Conservation (phyloP, 2,888 invertebrate species). For the Julus scandinavius region DNA sequence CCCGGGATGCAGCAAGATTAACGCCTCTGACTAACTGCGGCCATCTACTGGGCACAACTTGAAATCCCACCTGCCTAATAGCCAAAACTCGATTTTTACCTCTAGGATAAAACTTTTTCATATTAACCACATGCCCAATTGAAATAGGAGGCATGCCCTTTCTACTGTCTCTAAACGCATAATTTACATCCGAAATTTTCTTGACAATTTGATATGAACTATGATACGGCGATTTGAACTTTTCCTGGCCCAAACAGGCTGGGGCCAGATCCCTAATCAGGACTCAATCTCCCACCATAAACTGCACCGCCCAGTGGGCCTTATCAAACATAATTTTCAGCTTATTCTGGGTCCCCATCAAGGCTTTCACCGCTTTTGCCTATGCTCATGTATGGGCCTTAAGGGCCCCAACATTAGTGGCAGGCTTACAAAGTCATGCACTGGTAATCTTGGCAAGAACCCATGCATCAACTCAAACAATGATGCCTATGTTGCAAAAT, state of each 20-base stretch:
- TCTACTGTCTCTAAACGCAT: not conserved
- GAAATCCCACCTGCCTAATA: too few species aligned
- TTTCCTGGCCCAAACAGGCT: not conserved
- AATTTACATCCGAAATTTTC: not conserved
- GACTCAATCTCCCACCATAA: not conserved
- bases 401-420: too few species aligned
- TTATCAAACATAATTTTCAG: not conserved
- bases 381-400: too few species aligned
- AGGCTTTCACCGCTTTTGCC: not conserved
- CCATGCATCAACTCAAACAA: not conserved
- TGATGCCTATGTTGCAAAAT: not conserved
- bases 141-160: too few species aligned
- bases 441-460: too few species aligned
- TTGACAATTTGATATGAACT: not conserved
- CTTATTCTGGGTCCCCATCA: not conserved
- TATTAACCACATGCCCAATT: too few species aligned
- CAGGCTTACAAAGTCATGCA: too few species aligned
- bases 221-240: not conserved
- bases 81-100: too few species aligned
- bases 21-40: too few species aligned
- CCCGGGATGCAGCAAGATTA: too few species aligned
- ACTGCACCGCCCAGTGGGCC: not conserved
- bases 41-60: too few species aligned
- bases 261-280: not conserved
- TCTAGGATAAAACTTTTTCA: too few species aligned